Evolutionary conservation across 2,888 invertebrate species (phyloP), one percentile per base, ranked within the genome.

Genomic region (Homarus gammarus): DNA sequence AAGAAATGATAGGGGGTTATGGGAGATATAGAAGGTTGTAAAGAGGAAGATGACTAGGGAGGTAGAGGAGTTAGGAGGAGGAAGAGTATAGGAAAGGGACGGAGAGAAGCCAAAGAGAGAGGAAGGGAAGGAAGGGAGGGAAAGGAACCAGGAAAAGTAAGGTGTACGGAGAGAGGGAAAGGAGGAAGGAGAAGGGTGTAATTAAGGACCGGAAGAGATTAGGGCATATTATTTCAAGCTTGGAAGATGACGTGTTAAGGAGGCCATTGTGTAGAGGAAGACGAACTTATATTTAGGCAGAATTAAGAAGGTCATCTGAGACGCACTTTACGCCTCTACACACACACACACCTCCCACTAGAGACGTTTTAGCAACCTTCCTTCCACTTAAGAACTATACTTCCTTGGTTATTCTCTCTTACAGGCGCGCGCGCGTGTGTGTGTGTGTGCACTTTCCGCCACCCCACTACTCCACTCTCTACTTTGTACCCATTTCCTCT

Each of bases 291-390:
- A n/a, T n/a, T n/a, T 15, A 49, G 1, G 49, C 0, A 15, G 15
- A 49, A 8, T 49, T 15, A 49, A 15, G 1, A 12, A 49, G 49
- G 49, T 49, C 49, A 49, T 72, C 31, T 10, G 68, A 3, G 1
- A 15, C 18, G 44, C 38, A 38, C 31, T 36, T 38, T 31, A 64
- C 64, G 31, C n/a, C n/a, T n/a, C n/a, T n/a, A n/a, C n/a, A n/a
- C n/a, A n/a, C n/a, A n/a, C 72, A 72, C 72, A 72, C 72, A 72
- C 72, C 31, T 18, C 15, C 72, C 31, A 18, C 31, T 36, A n/a
- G 72, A 64, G n/a, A 64, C 64, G 31, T 31, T 27, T 31, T 18
- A 18, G 36, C 72, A 31, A n/a, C 18, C 72, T 18, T 33, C 3
- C 31, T 31, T 36, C 27, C 72, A 3, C 72, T 18, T 15, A 72